phyloP scores from a whole-genome alignment of 1,140 invertebrate genomes.

The Pseudobourletiella spinata region DNA sequence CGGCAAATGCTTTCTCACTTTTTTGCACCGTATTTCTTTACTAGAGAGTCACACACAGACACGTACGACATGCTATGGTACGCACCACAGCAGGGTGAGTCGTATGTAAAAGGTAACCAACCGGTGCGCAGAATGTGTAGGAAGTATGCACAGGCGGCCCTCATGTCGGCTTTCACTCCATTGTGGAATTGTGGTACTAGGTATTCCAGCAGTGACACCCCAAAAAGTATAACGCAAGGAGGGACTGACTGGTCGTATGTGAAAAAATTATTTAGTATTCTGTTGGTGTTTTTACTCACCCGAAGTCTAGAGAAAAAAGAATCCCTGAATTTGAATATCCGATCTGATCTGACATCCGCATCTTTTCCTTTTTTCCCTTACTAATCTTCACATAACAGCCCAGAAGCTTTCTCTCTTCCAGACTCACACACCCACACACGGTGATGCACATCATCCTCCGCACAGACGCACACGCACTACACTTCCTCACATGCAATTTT shows the following conservation, averaged over 20 bases:
- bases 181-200: background rate
- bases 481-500: background rate
- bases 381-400: slow-evolving; percentile 28
- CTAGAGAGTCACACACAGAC: no score
- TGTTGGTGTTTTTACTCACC: slow-evolving; percentile 9
- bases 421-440: no score
- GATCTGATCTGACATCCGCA: slow-evolving; percentile 30
- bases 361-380: slow-evolving; percentile 17
- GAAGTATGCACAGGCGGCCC: no score
- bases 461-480: no score
- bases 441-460: no score
- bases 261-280: slow-evolving; percentile 18
- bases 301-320: slow-evolving; percentile 22
- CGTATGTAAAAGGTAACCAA: no score
- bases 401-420: slow-evolving; percentile 1
- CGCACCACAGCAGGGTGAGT: no score
- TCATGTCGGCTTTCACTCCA: no score
- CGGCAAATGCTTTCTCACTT: no score
- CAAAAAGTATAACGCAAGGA: background rate
- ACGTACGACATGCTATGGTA: no score
- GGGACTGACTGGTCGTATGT: background rate
- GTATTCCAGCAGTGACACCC: background rate
- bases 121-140: no score
- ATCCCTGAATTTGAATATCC: slow-evolving; percentile 30
- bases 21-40: no score